These are phyloP conservation scores for Crambe crambe DNA, from an alignment of 37 sponge, comb jelly and placozoan species.

Conservation along the genomic window DNA sequence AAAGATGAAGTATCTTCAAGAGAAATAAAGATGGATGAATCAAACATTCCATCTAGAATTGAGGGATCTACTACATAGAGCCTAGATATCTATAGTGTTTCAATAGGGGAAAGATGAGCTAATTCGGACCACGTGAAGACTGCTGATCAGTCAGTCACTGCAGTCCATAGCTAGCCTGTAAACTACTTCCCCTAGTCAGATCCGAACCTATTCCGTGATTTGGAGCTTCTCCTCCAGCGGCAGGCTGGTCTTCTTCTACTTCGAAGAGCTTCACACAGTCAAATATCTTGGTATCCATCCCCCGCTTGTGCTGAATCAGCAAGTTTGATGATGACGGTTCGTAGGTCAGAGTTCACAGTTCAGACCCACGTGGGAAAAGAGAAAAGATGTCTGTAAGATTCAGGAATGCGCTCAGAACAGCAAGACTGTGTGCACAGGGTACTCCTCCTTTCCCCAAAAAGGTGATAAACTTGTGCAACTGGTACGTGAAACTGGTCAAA, in stretches of 20 bases:
- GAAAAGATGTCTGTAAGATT: constrained; percentile 11
- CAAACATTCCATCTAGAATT: too few species aligned
- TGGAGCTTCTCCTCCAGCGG: constrained; percentile 43
- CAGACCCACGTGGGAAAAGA: constrained; percentile 3
- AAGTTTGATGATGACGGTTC: too few species aligned
- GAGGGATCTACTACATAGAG: too few species aligned
- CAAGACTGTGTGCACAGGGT: constrained; percentile 7
- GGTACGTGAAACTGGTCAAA: constrained; percentile 78
- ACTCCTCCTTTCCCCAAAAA: constrained; percentile 11
- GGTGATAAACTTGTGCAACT: constrained; percentile 66
- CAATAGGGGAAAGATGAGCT: neutral
- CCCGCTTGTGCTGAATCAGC: constrained; percentile 9
- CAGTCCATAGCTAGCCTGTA: too few species aligned
- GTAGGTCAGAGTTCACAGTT: neutral
- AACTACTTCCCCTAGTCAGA: too few species aligned
- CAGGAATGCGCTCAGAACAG: neutral
- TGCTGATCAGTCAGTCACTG: too few species aligned
- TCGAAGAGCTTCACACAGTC: constrained; percentile 59
- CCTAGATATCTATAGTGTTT: neutral
- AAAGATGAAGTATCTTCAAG: too few species aligned
- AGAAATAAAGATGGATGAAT: too few species aligned
- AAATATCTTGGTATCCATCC: constrained; percentile 22
- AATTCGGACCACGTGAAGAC: too few species aligned
- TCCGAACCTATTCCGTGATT: neutral
- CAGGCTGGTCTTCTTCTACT: constrained; percentile 34